Evolutionary conservation across 2,888 invertebrate species (phyloP), one percentile per base, ranked within the genome.

Genomic region (Seira sanloemensis): DNA sequence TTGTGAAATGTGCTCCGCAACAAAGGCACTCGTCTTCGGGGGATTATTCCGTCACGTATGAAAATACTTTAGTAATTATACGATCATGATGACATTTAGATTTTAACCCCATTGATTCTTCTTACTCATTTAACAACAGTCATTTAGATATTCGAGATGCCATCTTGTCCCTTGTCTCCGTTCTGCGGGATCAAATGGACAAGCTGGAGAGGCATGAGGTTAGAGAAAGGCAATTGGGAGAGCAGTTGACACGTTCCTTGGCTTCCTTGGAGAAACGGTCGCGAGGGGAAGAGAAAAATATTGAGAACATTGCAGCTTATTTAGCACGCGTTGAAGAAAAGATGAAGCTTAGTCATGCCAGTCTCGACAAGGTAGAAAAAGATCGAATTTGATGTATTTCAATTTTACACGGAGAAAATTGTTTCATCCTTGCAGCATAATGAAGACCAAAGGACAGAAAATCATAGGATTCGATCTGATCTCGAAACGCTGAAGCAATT

Each of bases 151-250:
- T 96, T 87, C 93, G 95, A 86, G 95, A 95, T 90, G 96, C 96
- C 0, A 94, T 97, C 91, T 91, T 96, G 86, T 95, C 96, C 21
- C 92, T 97, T 81, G 95, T 96, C 9, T 95, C 95, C 90, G 95
- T 96, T 91, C 94, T 96, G 91, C 93, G 96, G 66, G 93, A 94
- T 54, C 94, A 95, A 73, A 96, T 96, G 86, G 96, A 95, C 90
- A 97, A 96, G 91, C 91, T 97, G 86, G 96, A 97, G 54, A 92
- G 97, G 18, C 97, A 97, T 91, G 97, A 97, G 91, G 94, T 93
- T 89, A 92, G 97, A 12, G 96, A 97, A 91, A 93, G 95, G 87
- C 94, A 94, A 0, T 91, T 96, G 23, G 96, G 96, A 0, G 96
- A 97, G 80, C 93, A 95, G 88, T 90, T 96, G 74, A 96, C 96